A percentile compares a stretch with the other conserved stretches of the same genome.
Evolutionary conservation across 1,140 invertebrate species (phyloP).

Genomic region (Panulirus ornatus): DNA sequence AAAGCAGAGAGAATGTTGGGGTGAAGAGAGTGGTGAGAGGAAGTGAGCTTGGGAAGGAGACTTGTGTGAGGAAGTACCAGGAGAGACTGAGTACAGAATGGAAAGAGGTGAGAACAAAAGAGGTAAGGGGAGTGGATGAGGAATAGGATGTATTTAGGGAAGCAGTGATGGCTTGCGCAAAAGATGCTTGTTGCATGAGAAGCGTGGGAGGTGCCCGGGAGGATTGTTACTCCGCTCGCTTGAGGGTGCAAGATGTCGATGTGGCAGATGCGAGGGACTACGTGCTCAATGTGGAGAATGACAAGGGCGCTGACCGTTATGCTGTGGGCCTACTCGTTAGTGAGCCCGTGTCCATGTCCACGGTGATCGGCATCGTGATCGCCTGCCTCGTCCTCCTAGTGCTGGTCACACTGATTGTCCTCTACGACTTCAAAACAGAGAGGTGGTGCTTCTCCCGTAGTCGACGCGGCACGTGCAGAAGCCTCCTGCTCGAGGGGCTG

Average conservation of each 20-base stretch:
- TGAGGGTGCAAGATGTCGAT: constrained; percentile 85
- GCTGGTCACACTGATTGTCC: constrained; percentile 81
- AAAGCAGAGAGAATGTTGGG: too few species aligned
- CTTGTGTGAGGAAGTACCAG: too few species aligned
- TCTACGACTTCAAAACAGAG: constrained; percentile 82
- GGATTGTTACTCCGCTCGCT: constrained; percentile 90
- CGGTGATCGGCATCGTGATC: constrained; percentile 81
- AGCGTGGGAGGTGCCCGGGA: constrained; percentile 82
- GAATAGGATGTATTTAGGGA: too few species aligned
- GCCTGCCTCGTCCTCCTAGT: constrained; percentile 82
- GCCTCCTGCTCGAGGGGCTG: too few species aligned
- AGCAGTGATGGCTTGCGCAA: too few species aligned
- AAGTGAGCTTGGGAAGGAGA: too few species aligned
- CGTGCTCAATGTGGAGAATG: constrained; percentile 91
- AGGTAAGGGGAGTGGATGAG: too few species aligned
- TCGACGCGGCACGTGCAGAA: too few species aligned
- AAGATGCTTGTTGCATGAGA: too few species aligned
- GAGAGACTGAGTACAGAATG: too few species aligned
- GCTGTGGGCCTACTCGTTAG: constrained; percentile 88
- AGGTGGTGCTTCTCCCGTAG: constrained; percentile 85
- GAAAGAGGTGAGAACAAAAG: too few species aligned
- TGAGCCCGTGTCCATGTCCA: constrained; percentile 83
- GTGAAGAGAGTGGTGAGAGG: too few species aligned
- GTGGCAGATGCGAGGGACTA: constrained; percentile 89
- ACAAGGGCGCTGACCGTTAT: constrained; percentile 88